Evolutionary conservation across 2,113 vertebrate genomes (phyloP).

Genomic region (Hippocampus mohnikei): DNA sequence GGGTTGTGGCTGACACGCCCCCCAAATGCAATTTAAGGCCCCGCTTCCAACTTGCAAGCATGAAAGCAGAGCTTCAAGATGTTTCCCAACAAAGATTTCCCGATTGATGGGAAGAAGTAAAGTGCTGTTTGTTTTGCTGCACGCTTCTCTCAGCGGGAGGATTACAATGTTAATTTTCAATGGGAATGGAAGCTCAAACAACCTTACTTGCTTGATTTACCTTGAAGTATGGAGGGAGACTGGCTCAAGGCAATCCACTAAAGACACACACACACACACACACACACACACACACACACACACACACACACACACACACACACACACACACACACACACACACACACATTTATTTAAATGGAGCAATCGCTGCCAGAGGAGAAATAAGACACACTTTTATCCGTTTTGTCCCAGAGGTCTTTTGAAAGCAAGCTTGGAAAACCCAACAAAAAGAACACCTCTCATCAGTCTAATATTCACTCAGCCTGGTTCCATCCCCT

Average conservation of each 20-base stretch:
- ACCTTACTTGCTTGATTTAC: slow-evolving; percentile 8
- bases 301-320: not conserved
- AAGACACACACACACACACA: slow-evolving; percentile 9
- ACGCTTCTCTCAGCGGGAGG: not conserved
- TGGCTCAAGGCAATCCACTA: slow-evolving; percentile 26
- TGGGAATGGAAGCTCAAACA: not conserved
- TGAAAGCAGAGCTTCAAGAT: not conserved
- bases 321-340: not conserved
- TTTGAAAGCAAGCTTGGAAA: slow-evolving; percentile 21
- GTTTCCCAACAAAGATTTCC: slow-evolving; percentile 1
- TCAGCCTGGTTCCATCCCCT: slow-evolving; percentile 22
- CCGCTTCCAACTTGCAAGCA: not conserved
- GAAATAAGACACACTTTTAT: slow-evolving; percentile 34
- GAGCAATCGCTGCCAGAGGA: slow-evolving; percentile 17
- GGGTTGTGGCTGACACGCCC: not conserved
- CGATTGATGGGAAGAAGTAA: not conserved
- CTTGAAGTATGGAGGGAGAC: slow-evolving; percentile 4
- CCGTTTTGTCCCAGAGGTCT: slow-evolving; percentile 28
- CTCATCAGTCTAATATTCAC: slow-evolving; percentile 16
- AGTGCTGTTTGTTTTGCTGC: not conserved
- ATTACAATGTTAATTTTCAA: not conserved
- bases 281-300: not conserved
- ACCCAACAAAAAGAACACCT: slow-evolving; percentile 18
- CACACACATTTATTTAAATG: slow-evolving; percentile 24
- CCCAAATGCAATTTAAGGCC: not conserved